Conservation (phyloP, 2,113 vertebrate species). For the Petrocephalus zakoni region DNA sequence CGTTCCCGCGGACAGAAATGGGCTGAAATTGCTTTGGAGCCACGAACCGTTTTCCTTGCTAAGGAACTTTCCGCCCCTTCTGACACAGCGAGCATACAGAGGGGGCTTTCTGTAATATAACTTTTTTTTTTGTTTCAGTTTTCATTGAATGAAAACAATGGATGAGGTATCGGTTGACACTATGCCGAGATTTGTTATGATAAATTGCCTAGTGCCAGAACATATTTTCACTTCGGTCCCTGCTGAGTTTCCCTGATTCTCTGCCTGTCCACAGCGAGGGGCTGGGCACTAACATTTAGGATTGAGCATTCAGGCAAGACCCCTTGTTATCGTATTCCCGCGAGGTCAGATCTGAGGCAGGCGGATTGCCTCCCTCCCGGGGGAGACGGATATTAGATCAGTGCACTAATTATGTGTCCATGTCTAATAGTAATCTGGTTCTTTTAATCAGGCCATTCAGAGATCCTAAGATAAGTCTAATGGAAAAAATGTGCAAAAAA, state of each 20-base stretch:
- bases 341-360: neutral
- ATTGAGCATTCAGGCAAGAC: neutral
- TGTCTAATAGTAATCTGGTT: constrained; percentile 5
- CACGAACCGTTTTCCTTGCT: neutral
- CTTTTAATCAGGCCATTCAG: constrained; percentile 7
- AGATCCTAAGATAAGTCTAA: constrained; percentile 13
- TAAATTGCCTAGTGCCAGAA: neutral
- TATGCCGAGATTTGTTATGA: neutral
- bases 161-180: neutral
- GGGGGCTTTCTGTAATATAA: neutral
- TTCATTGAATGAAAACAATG: constrained; percentile 11
- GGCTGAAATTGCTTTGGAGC: neutral
- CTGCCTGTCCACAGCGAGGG: neutral
- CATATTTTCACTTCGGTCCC: neutral
- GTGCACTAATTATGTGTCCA: constrained; percentile 6
- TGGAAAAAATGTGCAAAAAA: neutral
- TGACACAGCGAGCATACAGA: neutral
- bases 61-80: neutral
- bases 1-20: neutral
- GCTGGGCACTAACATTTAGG: neutral
- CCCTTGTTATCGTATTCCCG: neutral
- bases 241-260: neutral
- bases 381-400: neutral
- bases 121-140: neutral
- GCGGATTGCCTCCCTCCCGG: neutral